Evolutionary conservation across 2,113 vertebrate genomes (phyloP).

Genomic region (Lepus americanus): DNA sequence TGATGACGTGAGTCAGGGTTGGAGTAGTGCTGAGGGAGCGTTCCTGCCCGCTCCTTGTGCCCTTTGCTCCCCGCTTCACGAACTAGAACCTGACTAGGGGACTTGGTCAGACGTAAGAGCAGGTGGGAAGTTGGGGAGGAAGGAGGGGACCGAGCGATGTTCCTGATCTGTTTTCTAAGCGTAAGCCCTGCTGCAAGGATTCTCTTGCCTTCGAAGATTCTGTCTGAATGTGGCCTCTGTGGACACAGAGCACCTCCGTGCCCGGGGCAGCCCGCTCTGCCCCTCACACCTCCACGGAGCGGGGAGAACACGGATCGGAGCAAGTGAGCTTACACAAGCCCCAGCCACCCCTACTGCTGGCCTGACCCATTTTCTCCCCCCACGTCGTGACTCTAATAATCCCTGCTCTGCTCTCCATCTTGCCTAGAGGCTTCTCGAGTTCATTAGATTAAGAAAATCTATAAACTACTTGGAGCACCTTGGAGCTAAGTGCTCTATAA

Average conservation of each 20-base stretch:
- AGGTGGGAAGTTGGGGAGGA: background rate
- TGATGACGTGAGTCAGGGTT: rapidly evolving
- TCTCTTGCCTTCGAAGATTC: background rate
- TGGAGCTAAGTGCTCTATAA: constrained; percentile 82
- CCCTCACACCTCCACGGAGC: background rate
- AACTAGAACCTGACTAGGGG: background rate
- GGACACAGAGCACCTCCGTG: background rate
- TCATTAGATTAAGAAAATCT: constrained; percentile 84
- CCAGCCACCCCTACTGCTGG: constrained; percentile 54
- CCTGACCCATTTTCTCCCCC: constrained; percentile 80
- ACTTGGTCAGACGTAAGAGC: background rate
- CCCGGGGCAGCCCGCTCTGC: background rate
- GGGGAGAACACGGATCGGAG: background rate
- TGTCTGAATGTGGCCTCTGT: background rate
- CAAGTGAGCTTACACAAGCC: constrained; percentile 14
- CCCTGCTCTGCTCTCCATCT: constrained; percentile 69
- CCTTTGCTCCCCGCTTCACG: background rate
- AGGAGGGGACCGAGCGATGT: rapidly evolving
- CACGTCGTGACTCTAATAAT: constrained; percentile 66
- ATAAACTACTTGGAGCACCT: constrained; percentile 81
- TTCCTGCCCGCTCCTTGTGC: background rate
- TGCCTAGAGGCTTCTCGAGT: constrained; percentile 80
- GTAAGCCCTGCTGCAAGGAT: background rate
- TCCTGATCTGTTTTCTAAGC: background rate
- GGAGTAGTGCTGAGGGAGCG: background rate